These are phyloP conservation scores for Triplophysa bombifrons DNA, from an alignment of 2,797 vertebrate genomes.

Conservation along the genomic window DNA sequence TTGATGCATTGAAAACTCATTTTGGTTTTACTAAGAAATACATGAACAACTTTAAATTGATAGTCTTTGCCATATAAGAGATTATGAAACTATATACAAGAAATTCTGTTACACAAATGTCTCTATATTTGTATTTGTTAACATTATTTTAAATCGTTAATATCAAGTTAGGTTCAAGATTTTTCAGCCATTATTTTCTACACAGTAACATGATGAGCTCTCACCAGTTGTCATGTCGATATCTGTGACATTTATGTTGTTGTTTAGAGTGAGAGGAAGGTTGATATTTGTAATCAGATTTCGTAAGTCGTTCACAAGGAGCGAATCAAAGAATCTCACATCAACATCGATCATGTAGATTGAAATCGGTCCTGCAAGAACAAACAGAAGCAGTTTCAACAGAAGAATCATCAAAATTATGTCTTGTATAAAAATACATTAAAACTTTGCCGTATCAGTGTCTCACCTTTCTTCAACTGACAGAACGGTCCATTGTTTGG, in stretches of 20 bases:
- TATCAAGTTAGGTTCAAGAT: no score
- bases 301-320: conserved; percentile 32
- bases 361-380: not conserved
- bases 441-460: not conserved
- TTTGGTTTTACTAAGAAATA: no score
- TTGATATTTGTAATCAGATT: conserved; percentile 23
- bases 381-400: not conserved
- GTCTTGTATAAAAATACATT: not conserved
- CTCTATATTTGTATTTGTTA: no score
- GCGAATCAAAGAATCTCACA: conserved; percentile 38
- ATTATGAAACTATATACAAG: not conserved
- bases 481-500: conserved; percentile 72
- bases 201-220: not conserved
- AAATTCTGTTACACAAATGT: not conserved
- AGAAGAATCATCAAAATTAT: not conserved
- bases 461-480: conserved; percentile 70
- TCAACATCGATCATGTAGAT: conserved; percentile 34
- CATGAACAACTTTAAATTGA: no score
- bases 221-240: conserved; percentile 59
- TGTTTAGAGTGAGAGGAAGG: conserved; percentile 44
- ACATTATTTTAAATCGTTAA: no score
- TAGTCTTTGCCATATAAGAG: not conserved
- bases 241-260: conserved; percentile 45
- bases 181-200: no score
- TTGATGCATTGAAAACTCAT: no score